phyloP scores from a whole-genome alignment of 1,140 invertebrate genomes.

The Plodia interpunctella region DNA sequence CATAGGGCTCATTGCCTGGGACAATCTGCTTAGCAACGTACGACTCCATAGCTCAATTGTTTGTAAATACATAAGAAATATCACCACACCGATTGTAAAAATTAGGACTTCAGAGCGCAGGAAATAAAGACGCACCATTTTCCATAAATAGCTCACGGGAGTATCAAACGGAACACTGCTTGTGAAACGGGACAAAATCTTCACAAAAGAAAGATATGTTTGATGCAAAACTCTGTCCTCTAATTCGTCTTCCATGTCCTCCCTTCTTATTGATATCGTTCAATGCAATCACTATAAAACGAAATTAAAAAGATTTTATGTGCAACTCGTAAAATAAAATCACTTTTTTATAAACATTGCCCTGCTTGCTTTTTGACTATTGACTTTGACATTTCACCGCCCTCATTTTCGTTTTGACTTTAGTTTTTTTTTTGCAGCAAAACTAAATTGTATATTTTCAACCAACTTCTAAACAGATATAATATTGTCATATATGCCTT shows the following conservation, averaged over 20 bases:
- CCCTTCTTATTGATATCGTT: conserved; percentile 18
- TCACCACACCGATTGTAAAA: conserved; percentile 80
- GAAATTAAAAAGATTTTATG: not conserved
- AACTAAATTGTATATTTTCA: no score
- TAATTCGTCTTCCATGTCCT: conserved; percentile 90
- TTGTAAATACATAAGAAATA: conserved; percentile 87
- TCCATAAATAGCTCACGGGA: conserved; percentile 84
- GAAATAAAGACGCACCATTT: conserved; percentile 84
- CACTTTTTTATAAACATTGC: conserved; percentile 7
- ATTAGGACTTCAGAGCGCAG: conserved; percentile 87
- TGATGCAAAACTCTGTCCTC: conserved; percentile 91
- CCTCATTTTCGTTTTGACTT: no score
- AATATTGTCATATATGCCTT: no score
- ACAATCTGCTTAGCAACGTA: conserved; percentile 83
- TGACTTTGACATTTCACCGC: not conserved
- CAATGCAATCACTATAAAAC: conserved; percentile 2
- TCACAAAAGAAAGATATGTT: conserved; percentile 89
- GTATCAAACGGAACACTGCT: conserved; percentile 84
- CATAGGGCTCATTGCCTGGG: conserved; percentile 81
- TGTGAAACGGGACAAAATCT: conserved; percentile 87
- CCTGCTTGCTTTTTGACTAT: not conserved
- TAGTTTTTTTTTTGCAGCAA: no score
- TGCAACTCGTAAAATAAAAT: conserved; percentile 3
- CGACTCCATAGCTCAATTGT: conserved; percentile 87
- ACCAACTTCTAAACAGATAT: no score